Conservation (phyloP, 1,140 invertebrate genomes). For the Ladona fulva region DNA sequence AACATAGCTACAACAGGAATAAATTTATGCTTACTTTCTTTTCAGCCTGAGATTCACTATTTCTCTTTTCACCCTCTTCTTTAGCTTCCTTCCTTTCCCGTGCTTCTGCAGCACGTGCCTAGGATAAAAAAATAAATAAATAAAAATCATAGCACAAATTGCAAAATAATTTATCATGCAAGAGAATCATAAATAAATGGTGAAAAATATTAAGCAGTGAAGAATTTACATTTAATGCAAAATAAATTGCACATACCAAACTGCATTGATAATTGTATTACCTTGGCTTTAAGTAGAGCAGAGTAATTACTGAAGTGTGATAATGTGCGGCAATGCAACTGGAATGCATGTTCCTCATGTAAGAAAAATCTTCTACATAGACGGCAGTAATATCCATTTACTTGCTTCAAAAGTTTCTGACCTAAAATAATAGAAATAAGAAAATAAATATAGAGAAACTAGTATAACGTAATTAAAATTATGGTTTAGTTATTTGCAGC, state of each 20-base stretch:
- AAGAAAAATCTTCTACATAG: slow-evolving; percentile 26
- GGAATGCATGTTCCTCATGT: slow-evolving; percentile 23
- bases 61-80: slow-evolving; percentile 21
- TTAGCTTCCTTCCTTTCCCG: slow-evolving; percentile 28
- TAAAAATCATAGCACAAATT: too few relatives aligned
- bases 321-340: slow-evolving; percentile 27
- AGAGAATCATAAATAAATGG: too few relatives aligned
- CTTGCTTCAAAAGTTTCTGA: slow-evolving; percentile 23
- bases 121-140: too few relatives aligned
- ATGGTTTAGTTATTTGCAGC: too few relatives aligned
- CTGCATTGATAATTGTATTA: slow-evolving; percentile 12
- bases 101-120: slow-evolving; percentile 20
- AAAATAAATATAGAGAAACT: too few relatives aligned
- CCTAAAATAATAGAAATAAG: slow-evolving; percentile 21
- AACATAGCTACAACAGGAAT: too few relatives aligned
- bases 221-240: neutral
- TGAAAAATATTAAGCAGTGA: too few relatives aligned
- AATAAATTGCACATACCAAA: neutral
- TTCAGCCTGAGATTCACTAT: slow-evolving; percentile 18
- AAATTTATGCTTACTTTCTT: slow-evolving; percentile 24
- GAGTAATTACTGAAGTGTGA: slow-evolving; percentile 27
- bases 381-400: slow-evolving; percentile 24
- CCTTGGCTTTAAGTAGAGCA: slow-evolving; percentile 24
- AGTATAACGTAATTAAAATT: neutral
- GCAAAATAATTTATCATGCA: too few relatives aligned